Base-by-base conservation (phyloP, 2,797 vertebrate species). In the Hybognathus amarus region DNA sequence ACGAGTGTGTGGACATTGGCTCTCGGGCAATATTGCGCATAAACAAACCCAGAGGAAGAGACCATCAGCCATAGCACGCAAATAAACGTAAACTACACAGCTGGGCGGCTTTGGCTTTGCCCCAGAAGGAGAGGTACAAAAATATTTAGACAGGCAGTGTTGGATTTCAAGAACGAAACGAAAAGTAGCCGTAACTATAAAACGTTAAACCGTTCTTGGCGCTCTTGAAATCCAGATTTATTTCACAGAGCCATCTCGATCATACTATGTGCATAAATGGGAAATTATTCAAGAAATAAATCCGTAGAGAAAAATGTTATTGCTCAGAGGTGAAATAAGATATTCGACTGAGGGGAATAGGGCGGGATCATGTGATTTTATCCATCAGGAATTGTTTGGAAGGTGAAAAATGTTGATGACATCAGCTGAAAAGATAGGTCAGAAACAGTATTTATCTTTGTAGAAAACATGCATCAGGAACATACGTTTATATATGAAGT, bases 1-100 rank as follows among this genome's bases (percentile, higher is more conserved):
- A 52, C 70, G 40, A 83, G 86, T 86, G 88, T 86, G 88, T 86
- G 85, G 80, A 79, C 85, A 54, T 84, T 89, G 85, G 88, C 85
- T 84, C 73, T 71, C 67, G 15, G 54, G 82, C 79, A 83, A 71
- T 77, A 80, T 56, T 85, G 75, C 79, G 33, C 77, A 87, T 88
- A 88, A 86, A 89, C 86, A 89, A 77, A 79, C 69, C 67, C 80
- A 77, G 78, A 85, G 77, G 73, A 77, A 68, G 77, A 87, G 56
- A 86, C 64, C 76, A 75, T 84, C 79, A 87, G 71, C 83, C 67
- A 77, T 54, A 76, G 69, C 47, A 54, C 74, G 82, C 5, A 83
- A 85, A 84, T 52, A 84, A 77, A 75, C 56, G 50, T 64, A 61
- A 68, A 78, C 17, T 63, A 20, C 71, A 67, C 80, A 76, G 71